Base-by-base conservation (phyloP, 2,797 vertebrate species). In the Paramormyrops hopkinsi region DNA sequence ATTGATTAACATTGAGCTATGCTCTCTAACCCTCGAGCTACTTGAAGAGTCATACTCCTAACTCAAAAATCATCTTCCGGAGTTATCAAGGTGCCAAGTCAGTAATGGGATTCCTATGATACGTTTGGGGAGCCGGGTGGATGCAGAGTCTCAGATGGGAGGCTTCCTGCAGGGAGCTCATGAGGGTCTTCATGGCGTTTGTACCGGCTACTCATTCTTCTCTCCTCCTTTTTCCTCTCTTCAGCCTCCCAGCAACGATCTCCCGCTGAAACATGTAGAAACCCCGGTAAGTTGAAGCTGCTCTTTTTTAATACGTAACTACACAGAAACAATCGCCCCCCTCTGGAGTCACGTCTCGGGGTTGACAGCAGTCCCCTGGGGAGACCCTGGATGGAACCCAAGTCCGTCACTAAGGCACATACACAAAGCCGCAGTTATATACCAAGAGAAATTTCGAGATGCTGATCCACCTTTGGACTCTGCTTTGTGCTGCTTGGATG, bases 221-320 rank as follows among this genome's bases (percentile, higher is more conserved):
- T 73, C 37, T 51, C 50, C 44, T 82, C 90, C 41, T 92, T 90
- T 17, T 65, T 37, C 89, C 76, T 92, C 90, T 90, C 69, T 91
- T 90, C 94, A 98, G 97, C 96, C 96, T 0, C 94, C 96, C 37
- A 94, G 92, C 19, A 95, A 94, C 51, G 97, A 97, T 91, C 96
- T 95, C 91, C 94, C 96, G 91, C 93, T 95, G 93, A 97, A 97
- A 93, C 96, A 97, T 94, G 96, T 96, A 96, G 97, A 97, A 89
- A 93, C 96, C 50, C 94, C 94, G 94, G 97, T 98, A 95, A 98
- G 97, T 96, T 51, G 4, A 17, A 73, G 9, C 17, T 1, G 33
- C 46, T 69, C 12, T n/a, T 89, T 7, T 88, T 65, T 2, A 25
- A 88, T 65, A 4, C 44, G 6, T 56, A 51, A 48, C 17, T n/a